A percentile compares a stretch with the other conserved stretches of the same genome.
These are phyloP conservation scores for Halcyon malimbica DNA, from an alignment of 2,113 vertebrate species.

Conservation along the genomic window DNA sequence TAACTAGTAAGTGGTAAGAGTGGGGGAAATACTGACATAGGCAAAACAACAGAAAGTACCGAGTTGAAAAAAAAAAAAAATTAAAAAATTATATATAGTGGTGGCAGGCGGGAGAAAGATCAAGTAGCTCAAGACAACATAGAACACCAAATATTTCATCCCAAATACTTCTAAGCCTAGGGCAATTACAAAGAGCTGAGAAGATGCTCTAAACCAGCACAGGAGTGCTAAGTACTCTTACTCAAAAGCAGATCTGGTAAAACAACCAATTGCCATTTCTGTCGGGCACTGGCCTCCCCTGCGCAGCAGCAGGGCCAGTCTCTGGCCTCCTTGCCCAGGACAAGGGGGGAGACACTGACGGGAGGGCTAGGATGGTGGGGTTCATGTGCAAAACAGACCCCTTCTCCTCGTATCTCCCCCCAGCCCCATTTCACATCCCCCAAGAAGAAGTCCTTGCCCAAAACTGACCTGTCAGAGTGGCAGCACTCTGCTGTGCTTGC, in stretches of 20 bases:
- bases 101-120: not conserved
- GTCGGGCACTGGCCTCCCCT: rapidly evolving
- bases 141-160: not conserved
- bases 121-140: not conserved
- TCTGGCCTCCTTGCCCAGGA: not conserved
- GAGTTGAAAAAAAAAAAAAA: not conserved
- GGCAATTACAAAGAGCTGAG: not conserved
- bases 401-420: not conserved
- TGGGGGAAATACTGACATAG: not conserved
- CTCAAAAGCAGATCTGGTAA: not conserved
- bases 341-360: not conserved
- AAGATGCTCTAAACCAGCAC: not conserved
- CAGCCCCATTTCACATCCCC: not conserved
- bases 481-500: not conserved
- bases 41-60: not conserved
- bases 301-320: not conserved
- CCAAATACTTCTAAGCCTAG: not conserved
- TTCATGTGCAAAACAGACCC: not conserved
- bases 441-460: not conserved
- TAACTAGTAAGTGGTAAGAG: not conserved
- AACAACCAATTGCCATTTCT: not conserved
- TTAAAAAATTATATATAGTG: too few relatives aligned
- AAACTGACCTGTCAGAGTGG: not conserved
- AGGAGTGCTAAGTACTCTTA: not conserved
- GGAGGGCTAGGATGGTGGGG: not conserved